Evolutionary conservation across 2,888 invertebrate species (phyloP), one percentile per base, ranked within the genome.

Genomic region (Therioaphis trifolii): DNA sequence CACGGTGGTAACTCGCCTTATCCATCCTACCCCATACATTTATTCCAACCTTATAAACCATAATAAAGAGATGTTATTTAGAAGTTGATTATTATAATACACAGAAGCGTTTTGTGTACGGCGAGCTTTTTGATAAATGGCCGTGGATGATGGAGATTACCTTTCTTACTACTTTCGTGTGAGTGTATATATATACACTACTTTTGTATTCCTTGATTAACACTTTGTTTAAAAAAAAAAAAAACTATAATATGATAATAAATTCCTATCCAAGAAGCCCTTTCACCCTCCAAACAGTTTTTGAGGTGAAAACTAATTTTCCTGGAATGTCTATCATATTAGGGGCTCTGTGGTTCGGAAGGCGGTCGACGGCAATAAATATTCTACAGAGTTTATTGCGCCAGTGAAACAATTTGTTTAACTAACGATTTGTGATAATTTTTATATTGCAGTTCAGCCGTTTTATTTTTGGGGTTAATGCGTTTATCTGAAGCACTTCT

Each of bases 51-150:
- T 71, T 35, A 78, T 24, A 68, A 58, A 79, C 69, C 58, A 58
- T 58, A 69, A 79, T 79, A 79, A 79, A 78, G 68, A 79, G 43
- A 69, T 69, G 43, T 71, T 71, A 58, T 79, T 79, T 79, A 79
- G 71, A 79, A 79, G 79, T 79, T 79, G 79, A 79, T 79, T 79
- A 69, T 79, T 79, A 78, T 68, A 40, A 79, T 79, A 79, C 55
- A 55, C 58, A 3, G 71, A n/a, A 79, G 24, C 58, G 58, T 71
- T 71, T 79, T 71, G 27, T 35, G 12, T 40, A n/a, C 55, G 12
- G 21, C 4, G 4, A n/a, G 18, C n/a, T 79, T 63, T 79, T 79
- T 79, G 79, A 79, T 71, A 71, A 79, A 79, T 27, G 27, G 69
- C 69, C 69, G 27, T 11, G 46, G 11, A 69, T 35, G 14, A 18